Evolutionary conservation across 1,140 invertebrate species (phyloP), one percentile per base, ranked within the genome.

Genomic region (Drosophila malerkotliana): DNA sequence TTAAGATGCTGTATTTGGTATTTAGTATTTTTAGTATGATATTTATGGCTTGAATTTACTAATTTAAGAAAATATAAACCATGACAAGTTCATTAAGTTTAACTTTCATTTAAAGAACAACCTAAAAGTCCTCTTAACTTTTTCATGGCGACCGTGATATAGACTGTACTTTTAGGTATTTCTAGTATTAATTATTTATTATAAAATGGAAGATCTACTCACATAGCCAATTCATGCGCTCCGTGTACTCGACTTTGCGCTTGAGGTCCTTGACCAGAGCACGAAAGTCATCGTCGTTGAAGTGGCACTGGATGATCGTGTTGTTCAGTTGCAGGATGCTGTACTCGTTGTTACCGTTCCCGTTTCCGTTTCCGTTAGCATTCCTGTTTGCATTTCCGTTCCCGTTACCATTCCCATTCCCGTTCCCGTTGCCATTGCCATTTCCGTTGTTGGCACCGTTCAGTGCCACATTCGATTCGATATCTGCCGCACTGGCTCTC

Each of bases 211-310:
- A 18, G 18, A 18, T 18, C 9, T 89, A 92, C 91, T 92, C 61
- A 92, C 91, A 92, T 88, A 92, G 68, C 91, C 91, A 92, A 76
- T 92, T 92, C 91, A 92, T 92, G 63, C 84, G 91, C 62, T 92
- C 91, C 34, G 91, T 91, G 62, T 91, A 92, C 74, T 92, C 91
- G 48, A 92, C 89, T 66, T 92, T 92, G 21, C 90, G 87, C 66
- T 91, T 92, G 49, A 92, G 80, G 74, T 92, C 91, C 68, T 87
- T 90, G 58, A 92, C 82, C 48, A 92, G 48, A 7, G 90, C 83
- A 37, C 87, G 78, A 59, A 92, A 91, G 48, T 92, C 88, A 12
- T 91, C 91, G 59, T 91, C 89, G 30, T 91, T 92, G 72, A 91
- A 91, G 58, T 91, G 90, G 60, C 90, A 91, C 55, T 91, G 90